A percentile compares a stretch with the other conserved stretches of the same genome.
phyloP scores from a whole-genome alignment of 2,888 invertebrate species.

The Aleiodes leptofemur region DNA sequence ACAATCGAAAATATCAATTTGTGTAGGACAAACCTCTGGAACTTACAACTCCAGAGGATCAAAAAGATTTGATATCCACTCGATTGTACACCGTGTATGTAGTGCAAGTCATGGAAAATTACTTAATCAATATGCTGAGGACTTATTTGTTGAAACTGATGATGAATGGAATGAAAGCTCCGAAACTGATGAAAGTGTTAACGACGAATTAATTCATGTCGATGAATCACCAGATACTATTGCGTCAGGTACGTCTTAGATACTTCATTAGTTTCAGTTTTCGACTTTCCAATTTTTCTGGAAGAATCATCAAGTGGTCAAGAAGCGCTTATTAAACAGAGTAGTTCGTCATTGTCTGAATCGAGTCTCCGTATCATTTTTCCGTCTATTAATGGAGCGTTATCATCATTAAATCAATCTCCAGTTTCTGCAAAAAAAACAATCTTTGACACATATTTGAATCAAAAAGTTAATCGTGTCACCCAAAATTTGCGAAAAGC shows the following conservation, averaged over 20 bases:
- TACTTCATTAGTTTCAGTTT: too few species aligned
- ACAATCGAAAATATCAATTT: too few species aligned
- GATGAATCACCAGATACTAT: conserved; percentile 37
- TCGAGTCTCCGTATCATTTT: conserved; percentile 39
- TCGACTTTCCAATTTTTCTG: conserved; percentile 19
- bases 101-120: conserved; percentile 26
- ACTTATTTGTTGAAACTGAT: conserved; percentile 38
- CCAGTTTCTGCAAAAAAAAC: conserved; percentile 29
- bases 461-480: conserved; percentile 42
- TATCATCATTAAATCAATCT: conserved; percentile 43
- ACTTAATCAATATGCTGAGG: conserved; percentile 37
- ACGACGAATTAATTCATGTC: conserved; percentile 29
- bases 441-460: conserved; percentile 31
- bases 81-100: too few species aligned
- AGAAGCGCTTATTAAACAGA: conserved; percentile 39
- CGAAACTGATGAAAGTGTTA: conserved; percentile 38
- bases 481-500: conserved; percentile 37
- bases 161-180: conserved; percentile 37
- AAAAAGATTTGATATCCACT: too few species aligned
- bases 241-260: neutral
- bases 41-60: too few species aligned
- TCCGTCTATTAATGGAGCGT: conserved; percentile 40
- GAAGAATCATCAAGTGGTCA: conserved; percentile 32
- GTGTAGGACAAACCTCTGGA: too few species aligned
- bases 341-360: conserved; percentile 44